These are phyloP conservation scores for Limulus polyphemus DNA, from an alignment of 2,888 invertebrate species.

Conservation along the genomic window DNA sequence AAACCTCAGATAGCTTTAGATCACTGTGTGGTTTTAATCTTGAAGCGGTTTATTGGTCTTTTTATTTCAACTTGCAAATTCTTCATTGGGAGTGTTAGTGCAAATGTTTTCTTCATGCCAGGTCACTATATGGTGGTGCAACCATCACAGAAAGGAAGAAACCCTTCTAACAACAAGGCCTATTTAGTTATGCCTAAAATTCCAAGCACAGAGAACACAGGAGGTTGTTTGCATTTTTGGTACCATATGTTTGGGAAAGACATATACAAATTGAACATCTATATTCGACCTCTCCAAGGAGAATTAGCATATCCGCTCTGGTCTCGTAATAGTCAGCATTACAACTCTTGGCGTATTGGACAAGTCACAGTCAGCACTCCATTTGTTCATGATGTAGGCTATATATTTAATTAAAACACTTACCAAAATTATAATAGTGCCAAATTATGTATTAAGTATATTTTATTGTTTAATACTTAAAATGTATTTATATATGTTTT, in stretches of 20 bases:
- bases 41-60: no score
- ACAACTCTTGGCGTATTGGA: slow-evolving; percentile 19
- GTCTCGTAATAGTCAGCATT: slow-evolving; percentile 10
- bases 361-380: slow-evolving; percentile 14
- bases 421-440: no score
- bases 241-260: slow-evolving; percentile 33
- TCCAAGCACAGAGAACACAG: slow-evolving; percentile 5
- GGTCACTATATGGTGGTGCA: slow-evolving; percentile 18
- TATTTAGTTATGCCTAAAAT: slow-evolving; percentile 15
- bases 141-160: slow-evolving; percentile 10
- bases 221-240: slow-evolving; percentile 31
- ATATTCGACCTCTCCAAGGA: slow-evolving; percentile 7
- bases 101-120: slow-evolving; percentile 1
- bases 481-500: no score
- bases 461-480: no score
- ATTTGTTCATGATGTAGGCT: slow-evolving; percentile 17
- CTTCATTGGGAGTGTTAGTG: no score
- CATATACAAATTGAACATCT: slow-evolving; percentile 24
- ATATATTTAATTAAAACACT: not conserved
- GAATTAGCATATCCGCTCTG: slow-evolving; percentile 11
- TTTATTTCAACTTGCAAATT: no score
- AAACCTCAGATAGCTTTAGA: no score
- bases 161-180: slow-evolving; percentile 15
- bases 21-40: no score
- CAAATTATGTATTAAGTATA: no score